Evolutionary conservation across 2,888 invertebrate genomes (phyloP), one percentile per base, ranked within the genome.

Genomic region (Agrypnus murinus): DNA sequence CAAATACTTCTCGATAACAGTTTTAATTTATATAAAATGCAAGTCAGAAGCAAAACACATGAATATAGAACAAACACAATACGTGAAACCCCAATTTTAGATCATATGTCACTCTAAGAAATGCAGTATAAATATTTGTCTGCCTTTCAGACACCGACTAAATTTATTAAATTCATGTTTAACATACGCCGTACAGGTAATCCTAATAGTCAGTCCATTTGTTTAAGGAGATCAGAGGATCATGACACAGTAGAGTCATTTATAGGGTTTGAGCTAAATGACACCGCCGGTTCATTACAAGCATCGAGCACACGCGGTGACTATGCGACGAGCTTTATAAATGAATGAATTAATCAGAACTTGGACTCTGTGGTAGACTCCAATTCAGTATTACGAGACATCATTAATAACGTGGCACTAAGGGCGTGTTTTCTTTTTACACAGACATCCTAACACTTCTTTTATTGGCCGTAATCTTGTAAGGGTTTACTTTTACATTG

Each of bases 321-420:
- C 63, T 17, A 15, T 25, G 43, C 46, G 66, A 67, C 67, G 19
- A 58, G 50, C 43, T 62, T 60, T 69, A 72, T 72, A 74, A 72
- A 72, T 69, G 67, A 72, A 72, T 69, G 46, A 69, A 74, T 74
- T 72, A 67, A 67, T 67, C 67, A 60, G 38, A 55, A 62, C 9
- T 48, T 66, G 10, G 48, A 60, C 1, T 7, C 60, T 31, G 32
- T 46, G 40, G 38, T 40, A 17, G 40, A 58, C 4, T 38, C 17
- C 25, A 19, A 19, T 58, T 19, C 38, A 25, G 5, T 40, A 40
- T 34, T 40, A 25, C 17, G 25, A 58, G 9, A 1, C 17, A 38
- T 40, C 15, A 58, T 58, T 58, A 40, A 58, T 58, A 38, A 58
- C 19, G 7, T 12, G 31, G 10, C 50, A 50, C 10, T 2, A 10